Percentiles rank a stretch among this genome's conserved stretches.
Evolutionary conservation across 2,888 invertebrate genomes (phyloP).

Genomic region (Physocephala rufipes): DNA sequence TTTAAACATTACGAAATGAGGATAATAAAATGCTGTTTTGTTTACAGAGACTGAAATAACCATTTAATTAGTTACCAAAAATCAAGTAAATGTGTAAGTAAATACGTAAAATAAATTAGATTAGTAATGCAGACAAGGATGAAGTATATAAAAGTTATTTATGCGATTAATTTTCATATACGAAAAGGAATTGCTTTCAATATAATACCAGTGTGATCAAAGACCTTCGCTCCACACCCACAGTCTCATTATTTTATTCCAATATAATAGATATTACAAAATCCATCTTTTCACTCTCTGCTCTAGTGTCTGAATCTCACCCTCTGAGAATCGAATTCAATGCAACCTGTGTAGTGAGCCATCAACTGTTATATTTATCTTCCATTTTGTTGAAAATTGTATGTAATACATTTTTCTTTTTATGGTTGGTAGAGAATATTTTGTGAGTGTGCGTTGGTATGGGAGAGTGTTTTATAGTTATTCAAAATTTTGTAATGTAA

Average conservation of each 20-base stretch:
- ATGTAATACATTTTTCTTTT: constrained; percentile 1
- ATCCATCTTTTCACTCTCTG: not conserved
- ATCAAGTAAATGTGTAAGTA: not conserved
- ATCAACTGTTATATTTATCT: constrained; percentile 16
- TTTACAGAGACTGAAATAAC: too few species aligned
- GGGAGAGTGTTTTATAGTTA: too few species aligned
- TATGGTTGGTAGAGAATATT: constrained; percentile 7
- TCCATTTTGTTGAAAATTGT: constrained; percentile 28
- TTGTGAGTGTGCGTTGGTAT: too few species aligned
- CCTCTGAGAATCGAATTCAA: not conserved
- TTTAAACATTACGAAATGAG: not conserved
- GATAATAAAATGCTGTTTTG: too few species aligned
- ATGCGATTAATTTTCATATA: not conserved
- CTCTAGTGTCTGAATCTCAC: not conserved
- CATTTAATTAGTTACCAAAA: too few species aligned
- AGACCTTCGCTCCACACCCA: too few species aligned
- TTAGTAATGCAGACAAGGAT: not conserved
- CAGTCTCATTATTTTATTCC: not conserved
- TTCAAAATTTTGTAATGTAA: constrained; percentile 7
- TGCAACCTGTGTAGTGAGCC: not conserved
- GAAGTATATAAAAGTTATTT: not conserved
- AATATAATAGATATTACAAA: not conserved
- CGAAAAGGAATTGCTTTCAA: not conserved
- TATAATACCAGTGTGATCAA: too few species aligned
- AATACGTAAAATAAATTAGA: not conserved